Evolutionary conservation across 2,113 vertebrate species (phyloP).

Genomic region (Dromaius novaehollandiae): DNA sequence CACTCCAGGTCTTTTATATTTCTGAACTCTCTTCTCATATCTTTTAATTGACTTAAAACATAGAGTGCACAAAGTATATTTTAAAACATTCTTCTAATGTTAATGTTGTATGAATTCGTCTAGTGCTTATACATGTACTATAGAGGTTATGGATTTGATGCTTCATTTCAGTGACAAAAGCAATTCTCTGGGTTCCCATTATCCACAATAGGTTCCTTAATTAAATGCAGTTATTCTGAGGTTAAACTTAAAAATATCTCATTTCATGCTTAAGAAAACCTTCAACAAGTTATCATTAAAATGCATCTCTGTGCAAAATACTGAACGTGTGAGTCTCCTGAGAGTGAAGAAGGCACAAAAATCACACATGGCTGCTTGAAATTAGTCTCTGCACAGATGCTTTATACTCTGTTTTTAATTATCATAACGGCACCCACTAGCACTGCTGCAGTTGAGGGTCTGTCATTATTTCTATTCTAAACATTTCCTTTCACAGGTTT

Average conservation of each 20-base stretch:
- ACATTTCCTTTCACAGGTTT: slow-evolving; percentile 17
- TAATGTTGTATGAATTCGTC: slow-evolving; percentile 19
- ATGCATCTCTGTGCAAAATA: slow-evolving; percentile 18
- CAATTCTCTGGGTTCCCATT: slow-evolving; percentile 44
- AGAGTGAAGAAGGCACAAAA: slow-evolving; percentile 9
- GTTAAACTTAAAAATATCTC: slow-evolving; percentile 51
- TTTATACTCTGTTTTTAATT: slow-evolving; percentile 48
- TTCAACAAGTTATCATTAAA: slow-evolving; percentile 51
- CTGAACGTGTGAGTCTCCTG: slow-evolving; percentile 14
- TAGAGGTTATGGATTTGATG: neutral
- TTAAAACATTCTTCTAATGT: slow-evolving; percentile 27
- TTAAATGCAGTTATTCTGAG: slow-evolving; percentile 53
- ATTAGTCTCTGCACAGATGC: slow-evolving; percentile 47
- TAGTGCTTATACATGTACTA: neutral
- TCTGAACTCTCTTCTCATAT: slow-evolving; percentile 7
- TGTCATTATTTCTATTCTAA: slow-evolving; percentile 22
- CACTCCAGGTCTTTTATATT: neutral
- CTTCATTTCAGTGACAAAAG: slow-evolving; percentile 21
- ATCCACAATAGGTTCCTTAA: slow-evolving; percentile 39
- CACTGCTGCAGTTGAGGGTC: slow-evolving; percentile 9
- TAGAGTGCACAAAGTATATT: slow-evolving; percentile 5
- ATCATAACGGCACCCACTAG: slow-evolving; percentile 25
- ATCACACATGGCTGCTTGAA: slow-evolving; percentile 13
- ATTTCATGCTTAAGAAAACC: slow-evolving; percentile 38
- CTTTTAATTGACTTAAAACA: slow-evolving; percentile 40